These are phyloP conservation scores for Megaptera novaeangliae DNA, from an alignment of 2,113 vertebrate species.

Conservation along the genomic window DNA sequence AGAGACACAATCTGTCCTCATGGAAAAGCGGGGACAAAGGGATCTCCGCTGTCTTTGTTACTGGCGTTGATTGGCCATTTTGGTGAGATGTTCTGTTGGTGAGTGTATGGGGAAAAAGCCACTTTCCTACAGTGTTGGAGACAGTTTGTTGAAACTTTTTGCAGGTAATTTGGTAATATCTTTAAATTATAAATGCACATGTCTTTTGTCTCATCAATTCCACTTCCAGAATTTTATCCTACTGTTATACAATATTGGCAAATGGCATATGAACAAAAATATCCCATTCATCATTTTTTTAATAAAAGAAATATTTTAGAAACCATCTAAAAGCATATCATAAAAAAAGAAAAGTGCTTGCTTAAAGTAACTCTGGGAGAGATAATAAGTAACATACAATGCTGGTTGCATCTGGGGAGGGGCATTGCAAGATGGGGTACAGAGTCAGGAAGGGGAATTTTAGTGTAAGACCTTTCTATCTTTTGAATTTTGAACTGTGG, in stretches of 20 bases:
- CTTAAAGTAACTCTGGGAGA: background rate
- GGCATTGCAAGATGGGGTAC: background rate
- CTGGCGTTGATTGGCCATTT: too few species aligned
- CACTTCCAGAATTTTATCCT: background rate
- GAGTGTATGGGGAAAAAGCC: background rate
- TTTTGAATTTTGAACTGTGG: background rate
- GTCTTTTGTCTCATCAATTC: background rate
- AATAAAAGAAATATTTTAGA: background rate
- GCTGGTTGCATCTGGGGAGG: background rate
- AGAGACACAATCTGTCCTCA: background rate
- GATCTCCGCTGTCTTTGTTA: fast-evolving
- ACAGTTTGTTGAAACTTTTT: background rate
- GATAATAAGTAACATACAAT: background rate
- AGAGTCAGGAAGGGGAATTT: background rate
- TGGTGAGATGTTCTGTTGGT: background rate
- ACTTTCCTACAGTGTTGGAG: background rate
- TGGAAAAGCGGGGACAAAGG: background rate
- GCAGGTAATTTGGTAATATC: background rate
- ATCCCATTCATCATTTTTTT: background rate
- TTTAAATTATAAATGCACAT: background rate
- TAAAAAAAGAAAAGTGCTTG: background rate
- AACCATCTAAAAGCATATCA: background rate
- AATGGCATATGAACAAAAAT: background rate
- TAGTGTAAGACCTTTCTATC: background rate
- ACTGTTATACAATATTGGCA: background rate